These are phyloP conservation scores for Pomacea maculata DNA, from an alignment of 1,140 invertebrate species.

Conservation along the genomic window DNA sequence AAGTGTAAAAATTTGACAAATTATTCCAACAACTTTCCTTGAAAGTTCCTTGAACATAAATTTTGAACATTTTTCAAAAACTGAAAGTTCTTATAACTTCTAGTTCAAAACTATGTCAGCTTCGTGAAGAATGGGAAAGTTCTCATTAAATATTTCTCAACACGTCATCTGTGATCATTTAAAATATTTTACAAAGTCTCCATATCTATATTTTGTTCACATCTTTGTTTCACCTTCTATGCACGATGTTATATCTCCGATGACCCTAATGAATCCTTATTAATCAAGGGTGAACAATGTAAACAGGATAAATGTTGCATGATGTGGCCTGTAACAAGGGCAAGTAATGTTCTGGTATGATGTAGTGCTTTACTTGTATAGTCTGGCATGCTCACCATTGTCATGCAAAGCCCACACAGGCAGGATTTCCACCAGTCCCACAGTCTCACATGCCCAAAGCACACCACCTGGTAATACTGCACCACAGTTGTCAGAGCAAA, in stretches of 20 bases:
- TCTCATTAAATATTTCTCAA: too few relatives aligned
- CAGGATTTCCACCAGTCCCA: constrained; percentile 30
- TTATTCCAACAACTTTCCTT: too few relatives aligned
- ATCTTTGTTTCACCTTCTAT: neutral
- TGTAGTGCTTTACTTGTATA: neutral
- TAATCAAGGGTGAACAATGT: too few relatives aligned
- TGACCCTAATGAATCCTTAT: too few relatives aligned
- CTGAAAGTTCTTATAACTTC: neutral
- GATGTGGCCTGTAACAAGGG: too few relatives aligned
- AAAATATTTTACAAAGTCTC: neutral
- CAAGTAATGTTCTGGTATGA: neutral
- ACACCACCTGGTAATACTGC: constrained; percentile 46
- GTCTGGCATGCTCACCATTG: constrained; percentile 4
- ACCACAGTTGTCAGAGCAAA: constrained; percentile 39
- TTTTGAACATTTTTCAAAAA: too few relatives aligned
- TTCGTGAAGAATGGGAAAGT: neutral
- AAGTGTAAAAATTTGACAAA: too few relatives aligned
- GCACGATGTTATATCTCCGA: too few relatives aligned
- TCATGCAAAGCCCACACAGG: constrained; percentile 12
- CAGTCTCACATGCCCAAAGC: constrained; percentile 37
- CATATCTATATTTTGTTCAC: neutral
- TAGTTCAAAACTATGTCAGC: neutral
- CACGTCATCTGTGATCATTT: neutral
- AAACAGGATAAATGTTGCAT: too few relatives aligned
- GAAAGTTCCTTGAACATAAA: too few relatives aligned